These are phyloP conservation scores for human (Homo sapiens) DNA, from an alignment of 2,113 vertebrate species.

Conservation along the genomic window GRCh38 chr20:42886001-42886500, in stretches of 20 bases:
- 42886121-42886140: not conserved
- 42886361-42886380: too few species aligned
- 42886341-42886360: not conserved
- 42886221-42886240: constrained; percentile 22
- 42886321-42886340: not conserved
- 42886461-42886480: not conserved
- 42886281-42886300: not conserved
- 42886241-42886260: constrained; percentile 10
- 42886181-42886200: constrained; percentile 52
- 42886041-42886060: constrained; percentile 52
- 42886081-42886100: constrained; percentile 64
- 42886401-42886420: not conserved
- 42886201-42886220: constrained; percentile 35
- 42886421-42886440: not conserved
- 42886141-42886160: constrained; percentile 44
- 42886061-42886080: not conserved
- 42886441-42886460: not conserved
- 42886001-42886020: constrained; percentile 74
- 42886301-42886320: not conserved
- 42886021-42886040: constrained; percentile 81
- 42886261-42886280: not conserved
- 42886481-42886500: not conserved
- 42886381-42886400: not conserved
- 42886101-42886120: constrained; percentile 38
- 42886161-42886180: constrained; percentile 67